These are phyloP conservation scores for Bilobella aurantiaca DNA, from an alignment of 1,140 invertebrate genomes.

Conservation along the genomic window DNA sequence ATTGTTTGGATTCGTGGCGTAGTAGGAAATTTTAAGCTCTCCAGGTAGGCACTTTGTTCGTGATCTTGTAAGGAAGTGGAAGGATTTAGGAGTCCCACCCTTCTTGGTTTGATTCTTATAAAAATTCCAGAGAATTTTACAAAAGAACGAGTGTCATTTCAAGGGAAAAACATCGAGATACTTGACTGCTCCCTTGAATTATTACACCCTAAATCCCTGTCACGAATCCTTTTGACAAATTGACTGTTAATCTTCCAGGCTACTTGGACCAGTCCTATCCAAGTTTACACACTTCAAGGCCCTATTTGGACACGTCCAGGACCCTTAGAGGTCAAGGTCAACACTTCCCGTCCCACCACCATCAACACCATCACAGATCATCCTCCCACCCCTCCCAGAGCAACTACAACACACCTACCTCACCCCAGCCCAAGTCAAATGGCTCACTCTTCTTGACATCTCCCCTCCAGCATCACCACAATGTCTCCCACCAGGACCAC, in stretches of 20 bases:
- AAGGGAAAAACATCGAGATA: background rate
- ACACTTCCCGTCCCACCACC: too few species aligned
- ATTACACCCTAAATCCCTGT: background rate
- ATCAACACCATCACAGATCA: too few species aligned
- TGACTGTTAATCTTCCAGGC: slow-evolving; percentile 16
- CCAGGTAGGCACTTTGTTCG: too few species aligned
- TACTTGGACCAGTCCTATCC: slow-evolving; percentile 32
- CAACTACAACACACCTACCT: background rate
- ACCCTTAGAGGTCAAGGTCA: slow-evolving; percentile 19
- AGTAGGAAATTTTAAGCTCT: too few species aligned
- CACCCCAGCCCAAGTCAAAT: slow-evolving; percentile 15
- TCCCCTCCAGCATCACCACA: slow-evolving; percentile 20
- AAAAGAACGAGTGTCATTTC: too few species aligned
- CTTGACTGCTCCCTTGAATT: background rate
- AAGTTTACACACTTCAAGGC: slow-evolving; percentile 28
- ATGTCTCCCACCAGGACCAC: background rate
- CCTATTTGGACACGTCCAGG: slow-evolving; percentile 28
- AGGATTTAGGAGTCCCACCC: too few species aligned
- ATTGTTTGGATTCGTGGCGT: too few species aligned
- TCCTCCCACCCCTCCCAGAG: slow-evolving; percentile 1
- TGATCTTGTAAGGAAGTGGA: background rate
- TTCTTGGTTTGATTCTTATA: too few species aligned
- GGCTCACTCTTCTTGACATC: slow-evolving; percentile 24
- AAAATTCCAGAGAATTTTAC: too few species aligned
- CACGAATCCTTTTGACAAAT: background rate